These are phyloP conservation scores for Epirrita christyi DNA, from an alignment of 2,888 invertebrate species.

Conservation along the genomic window DNA sequence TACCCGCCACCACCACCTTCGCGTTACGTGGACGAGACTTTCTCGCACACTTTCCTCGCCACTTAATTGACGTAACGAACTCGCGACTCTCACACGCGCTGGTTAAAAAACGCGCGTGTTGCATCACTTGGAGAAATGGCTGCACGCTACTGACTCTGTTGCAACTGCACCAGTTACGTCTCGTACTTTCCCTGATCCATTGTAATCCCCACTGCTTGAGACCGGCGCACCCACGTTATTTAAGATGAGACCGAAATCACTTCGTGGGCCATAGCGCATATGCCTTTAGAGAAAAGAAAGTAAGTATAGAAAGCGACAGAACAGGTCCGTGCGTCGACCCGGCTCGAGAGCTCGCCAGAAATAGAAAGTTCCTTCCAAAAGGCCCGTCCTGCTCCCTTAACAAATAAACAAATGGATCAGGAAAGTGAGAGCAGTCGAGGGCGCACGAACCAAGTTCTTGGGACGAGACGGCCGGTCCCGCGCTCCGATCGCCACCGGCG, in stretches of 20 bases:
- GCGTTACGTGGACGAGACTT: conserved; percentile 75
- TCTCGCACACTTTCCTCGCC: conserved; percentile 80
- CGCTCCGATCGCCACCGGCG: conserved; percentile 37
- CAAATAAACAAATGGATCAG: conserved; percentile 79
- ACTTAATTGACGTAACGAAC: conserved; percentile 82
- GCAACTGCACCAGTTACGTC: conserved; percentile 76
- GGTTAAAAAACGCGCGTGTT: conserved; percentile 75
- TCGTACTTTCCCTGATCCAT: conserved; percentile 72
- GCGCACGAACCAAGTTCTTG: conserved; percentile 70
- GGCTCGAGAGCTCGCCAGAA: conserved; percentile 76
- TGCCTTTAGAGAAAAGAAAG: conserved; percentile 77
- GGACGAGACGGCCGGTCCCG: conserved; percentile 37
- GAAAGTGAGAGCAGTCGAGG: conserved; percentile 80
- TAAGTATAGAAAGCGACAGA: conserved; percentile 81
- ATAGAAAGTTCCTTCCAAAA: conserved; percentile 82
- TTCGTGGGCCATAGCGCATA: conserved; percentile 50
- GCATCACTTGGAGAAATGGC: conserved; percentile 82
- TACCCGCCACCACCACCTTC: conserved; percentile 34
- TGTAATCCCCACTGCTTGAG: conserved; percentile 57
- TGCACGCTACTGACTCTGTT: conserved; percentile 75
- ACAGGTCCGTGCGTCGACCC: conserved; percentile 76
- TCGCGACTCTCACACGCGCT: conserved; percentile 77
- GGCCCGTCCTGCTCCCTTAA: conserved; percentile 71
- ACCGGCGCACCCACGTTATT: conserved; percentile 43
- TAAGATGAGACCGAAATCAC: conserved; percentile 63